Evolutionary conservation across 2,113 vertebrate genomes (phyloP), one percentile per base, ranked within the genome.

Genomic region (Balaeniceps rex): DNA sequence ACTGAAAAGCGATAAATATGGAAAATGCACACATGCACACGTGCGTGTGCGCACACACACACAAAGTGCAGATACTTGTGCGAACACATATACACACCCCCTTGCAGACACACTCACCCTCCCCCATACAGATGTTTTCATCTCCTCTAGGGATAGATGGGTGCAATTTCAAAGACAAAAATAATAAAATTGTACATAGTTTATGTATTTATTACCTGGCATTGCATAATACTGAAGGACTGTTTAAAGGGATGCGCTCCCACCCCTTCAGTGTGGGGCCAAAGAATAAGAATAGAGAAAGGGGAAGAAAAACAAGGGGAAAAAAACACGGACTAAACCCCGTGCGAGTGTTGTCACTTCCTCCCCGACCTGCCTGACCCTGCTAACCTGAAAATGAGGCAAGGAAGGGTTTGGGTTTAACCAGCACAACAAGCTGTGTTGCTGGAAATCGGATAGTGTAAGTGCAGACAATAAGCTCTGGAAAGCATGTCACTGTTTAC

Each of bases 1-100:
- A 96, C 96, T 93, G 97, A 97, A 97, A 97, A 97, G 94, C 81
- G 91, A 98, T 98, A 98, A 97, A 97, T 98, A 98, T 93, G 96
- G 96, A 97, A 96, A 82, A 96, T 38, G 34, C 89, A 90, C 55
- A 91, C 78, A 87, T 29, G 78, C 79, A 65, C 42, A 42, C 44
- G 11, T 13, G 14, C 42, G 42, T 14, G 42, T 13, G 42, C 14
- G 42, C 42, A 17, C 57, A 60, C n/a, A 38, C 17, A 24, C 47
- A 44, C 57, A 21, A 78, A 90, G 68, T 91, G 94, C 71, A 83
- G 88, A 93, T 92, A 96, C 66, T 77, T 95, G 94, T 77, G 80
- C 26, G 44, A 64, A 87, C 76, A 47, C 6, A 47, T 1, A 51
- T 1, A 49, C 34, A 44, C 33, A 5, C 58, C 3, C 51, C 57